A percentile compares a stretch with the other conserved stretches of the same genome.
These are phyloP conservation scores for Nephila pilipes DNA, from an alignment of 1,140 invertebrate genomes.

Conservation along the genomic window DNA sequence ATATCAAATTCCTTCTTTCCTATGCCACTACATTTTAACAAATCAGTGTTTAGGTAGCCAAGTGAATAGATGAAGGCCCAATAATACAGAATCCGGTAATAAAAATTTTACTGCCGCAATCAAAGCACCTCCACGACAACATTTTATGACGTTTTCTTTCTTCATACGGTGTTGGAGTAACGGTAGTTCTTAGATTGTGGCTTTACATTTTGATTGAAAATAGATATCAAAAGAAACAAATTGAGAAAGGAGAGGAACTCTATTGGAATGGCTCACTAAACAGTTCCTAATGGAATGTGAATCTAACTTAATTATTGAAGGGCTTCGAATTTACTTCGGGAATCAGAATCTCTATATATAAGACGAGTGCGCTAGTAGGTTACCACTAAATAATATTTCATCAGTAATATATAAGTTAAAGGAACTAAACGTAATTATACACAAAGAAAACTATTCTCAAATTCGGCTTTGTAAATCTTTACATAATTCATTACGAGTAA, in stretches of 20 bases:
- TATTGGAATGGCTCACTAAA: neutral
- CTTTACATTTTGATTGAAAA: constrained; percentile 61
- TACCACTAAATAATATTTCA: no score
- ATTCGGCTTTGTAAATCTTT: no score
- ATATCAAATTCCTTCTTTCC: neutral
- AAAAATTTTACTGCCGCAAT: constrained; percentile 63
- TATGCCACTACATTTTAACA: constrained; percentile 4
- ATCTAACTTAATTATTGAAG: no score
- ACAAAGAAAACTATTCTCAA: no score
- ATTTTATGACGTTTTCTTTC: constrained; percentile 52
- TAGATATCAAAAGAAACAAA: constrained; percentile 27
- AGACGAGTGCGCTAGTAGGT: no score
- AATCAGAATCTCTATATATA: no score
- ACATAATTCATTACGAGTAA: no score
- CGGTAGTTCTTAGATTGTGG: constrained; percentile 1
- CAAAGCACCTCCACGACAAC: constrained; percentile 40
- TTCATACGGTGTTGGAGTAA: neutral
- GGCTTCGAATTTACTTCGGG: neutral
- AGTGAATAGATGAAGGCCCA: neutral
- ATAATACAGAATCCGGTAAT: constrained; percentile 32
- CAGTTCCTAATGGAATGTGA: no score
- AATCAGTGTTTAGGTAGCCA: constrained; percentile 46
- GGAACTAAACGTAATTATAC: no score
- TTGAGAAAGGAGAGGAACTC: neutral
- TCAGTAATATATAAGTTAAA: no score